These are phyloP conservation scores for Microcebus ravelobensis DNA, from an alignment of 2,113 vertebrate genomes.

Conservation along the genomic window DNA sequence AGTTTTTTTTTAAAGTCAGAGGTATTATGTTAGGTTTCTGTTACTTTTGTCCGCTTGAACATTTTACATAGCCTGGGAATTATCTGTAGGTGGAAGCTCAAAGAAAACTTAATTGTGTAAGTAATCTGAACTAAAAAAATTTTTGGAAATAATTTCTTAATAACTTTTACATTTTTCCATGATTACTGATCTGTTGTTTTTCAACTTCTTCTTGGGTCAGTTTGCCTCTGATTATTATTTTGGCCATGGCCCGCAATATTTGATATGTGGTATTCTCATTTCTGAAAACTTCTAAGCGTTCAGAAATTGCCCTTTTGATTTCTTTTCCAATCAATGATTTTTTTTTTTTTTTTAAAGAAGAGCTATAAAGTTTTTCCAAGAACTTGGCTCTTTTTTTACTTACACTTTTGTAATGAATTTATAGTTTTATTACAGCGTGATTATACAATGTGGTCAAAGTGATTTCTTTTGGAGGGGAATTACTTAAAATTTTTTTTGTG, in stretches of 20 bases:
- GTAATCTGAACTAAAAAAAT: neutral
- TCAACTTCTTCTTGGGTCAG: neutral
- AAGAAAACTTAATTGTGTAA: conserved; percentile 25
- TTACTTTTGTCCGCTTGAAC: neutral
- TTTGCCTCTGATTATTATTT: neutral
- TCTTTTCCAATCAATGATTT: neutral
- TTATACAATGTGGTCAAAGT: neutral
- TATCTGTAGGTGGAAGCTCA: conserved; percentile 1
- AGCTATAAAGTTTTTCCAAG: neutral
- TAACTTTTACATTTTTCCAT: conserved; percentile 1
- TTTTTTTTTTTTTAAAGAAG: neutral
- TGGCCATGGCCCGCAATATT: neutral
- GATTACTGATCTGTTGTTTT: neutral
- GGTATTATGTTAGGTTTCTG: neutral
- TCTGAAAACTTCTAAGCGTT: neutral
- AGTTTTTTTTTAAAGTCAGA: neutral
- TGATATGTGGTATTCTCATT: neutral
- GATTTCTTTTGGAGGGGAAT: neutral
- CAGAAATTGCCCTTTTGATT: neutral
- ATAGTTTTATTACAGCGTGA: neutral
- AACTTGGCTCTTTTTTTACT: neutral
- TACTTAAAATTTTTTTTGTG: neutral
- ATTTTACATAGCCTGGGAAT: neutral
- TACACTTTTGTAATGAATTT: neutral
- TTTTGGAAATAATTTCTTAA: conserved; percentile 25